These are phyloP conservation scores for Vulpes ferrilata DNA, from an alignment of 2,113 vertebrate genomes.

Conservation along the genomic window DNA sequence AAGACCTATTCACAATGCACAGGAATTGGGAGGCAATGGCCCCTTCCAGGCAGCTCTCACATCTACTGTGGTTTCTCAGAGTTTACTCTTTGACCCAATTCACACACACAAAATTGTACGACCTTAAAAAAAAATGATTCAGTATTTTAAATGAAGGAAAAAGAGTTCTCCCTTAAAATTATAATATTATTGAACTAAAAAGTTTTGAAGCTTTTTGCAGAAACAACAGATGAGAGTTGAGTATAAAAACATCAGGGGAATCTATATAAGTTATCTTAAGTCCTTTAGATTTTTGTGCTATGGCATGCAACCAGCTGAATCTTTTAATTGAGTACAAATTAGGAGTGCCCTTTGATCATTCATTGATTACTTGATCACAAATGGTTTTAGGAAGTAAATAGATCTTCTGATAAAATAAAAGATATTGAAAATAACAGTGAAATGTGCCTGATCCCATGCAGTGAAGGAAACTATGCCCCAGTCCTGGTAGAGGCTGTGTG, in stretches of 20 bases:
- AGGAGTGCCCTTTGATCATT: not conserved
- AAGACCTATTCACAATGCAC: no score
- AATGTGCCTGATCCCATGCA: not conserved
- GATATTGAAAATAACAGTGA: not conserved
- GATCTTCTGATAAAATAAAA: not conserved
- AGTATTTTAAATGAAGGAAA: not conserved
- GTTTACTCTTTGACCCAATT: not conserved
- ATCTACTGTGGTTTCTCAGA: not conserved
- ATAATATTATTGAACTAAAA: not conserved
- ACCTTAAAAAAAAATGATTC: not conserved
- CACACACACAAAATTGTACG: fast-evolving
- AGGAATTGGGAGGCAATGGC: not conserved
- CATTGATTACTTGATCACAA: constrained; percentile 10
- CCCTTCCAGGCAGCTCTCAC: not conserved
- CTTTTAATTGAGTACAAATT: not conserved
- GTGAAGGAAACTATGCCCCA: not conserved
- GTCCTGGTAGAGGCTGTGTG: not conserved
- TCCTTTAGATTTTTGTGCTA: not conserved
- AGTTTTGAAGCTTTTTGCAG: not conserved
- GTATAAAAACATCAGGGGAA: not conserved
- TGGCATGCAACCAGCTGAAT: not conserved
- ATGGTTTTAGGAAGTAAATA: not conserved
- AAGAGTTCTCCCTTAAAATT: not conserved
- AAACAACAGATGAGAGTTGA: not conserved
- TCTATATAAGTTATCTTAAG: not conserved